phyloP scores from a whole-genome alignment of 2,888 invertebrate genomes.

The Leucophenga maculata region DNA sequence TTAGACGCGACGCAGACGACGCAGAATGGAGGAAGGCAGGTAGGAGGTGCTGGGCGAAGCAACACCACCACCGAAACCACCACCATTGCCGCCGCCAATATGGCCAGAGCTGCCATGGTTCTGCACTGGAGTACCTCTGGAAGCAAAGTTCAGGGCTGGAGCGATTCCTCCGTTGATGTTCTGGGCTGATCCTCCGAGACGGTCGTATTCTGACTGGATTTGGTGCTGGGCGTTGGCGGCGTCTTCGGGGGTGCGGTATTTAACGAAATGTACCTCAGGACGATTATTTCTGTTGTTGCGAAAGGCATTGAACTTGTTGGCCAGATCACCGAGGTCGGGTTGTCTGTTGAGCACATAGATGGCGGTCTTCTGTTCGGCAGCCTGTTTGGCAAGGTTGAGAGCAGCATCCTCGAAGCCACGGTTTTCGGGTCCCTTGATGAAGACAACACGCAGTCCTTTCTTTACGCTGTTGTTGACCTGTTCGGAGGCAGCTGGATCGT shows the following conservation, averaged over 20 bases:
- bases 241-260: conserved; percentile 67
- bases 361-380: conserved; percentile 63
- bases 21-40: conserved; percentile 60
- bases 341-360: conserved; percentile 66
- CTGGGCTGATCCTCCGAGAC: conserved; percentile 59
- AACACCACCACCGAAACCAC: conserved; percentile 19
- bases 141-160: conserved; percentile 64
- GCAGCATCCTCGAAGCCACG: conserved; percentile 63
- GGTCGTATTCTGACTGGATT: conserved; percentile 63
- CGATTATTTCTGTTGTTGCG: conserved; percentile 55
- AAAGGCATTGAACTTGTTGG: conserved; percentile 54
- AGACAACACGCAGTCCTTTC: conserved; percentile 66
- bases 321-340: conserved; percentile 58
- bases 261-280: conserved; percentile 69
- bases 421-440: conserved; percentile 69
- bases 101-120: conserved; percentile 23
- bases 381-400: conserved; percentile 58
- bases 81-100: too few species aligned
- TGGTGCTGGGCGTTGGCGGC: conserved; percentile 62
- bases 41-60: conserved; percentile 45
- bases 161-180: conserved; percentile 62
- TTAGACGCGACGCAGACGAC: conserved; percentile 59
- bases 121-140: conserved; percentile 40
- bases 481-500: conserved; percentile 53
- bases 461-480: conserved; percentile 47